Evolutionary conservation across 2,113 vertebrate genomes (phyloP), one percentile per base, ranked within the genome.

Genomic region (Oreochromis niloticus): DNA sequence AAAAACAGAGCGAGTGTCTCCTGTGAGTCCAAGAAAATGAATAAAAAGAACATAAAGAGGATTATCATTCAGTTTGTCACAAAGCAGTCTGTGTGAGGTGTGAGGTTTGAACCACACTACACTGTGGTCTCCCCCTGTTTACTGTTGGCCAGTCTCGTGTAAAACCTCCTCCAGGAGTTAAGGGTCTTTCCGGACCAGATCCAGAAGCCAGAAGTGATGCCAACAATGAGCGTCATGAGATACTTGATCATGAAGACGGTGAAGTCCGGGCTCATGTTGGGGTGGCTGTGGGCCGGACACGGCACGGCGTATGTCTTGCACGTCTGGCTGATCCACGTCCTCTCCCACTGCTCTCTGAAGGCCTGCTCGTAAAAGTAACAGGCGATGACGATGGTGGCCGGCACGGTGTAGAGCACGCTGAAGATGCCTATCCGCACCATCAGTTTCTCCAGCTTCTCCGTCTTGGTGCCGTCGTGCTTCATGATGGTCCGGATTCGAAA

Each of bases 221-320:
- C 98, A 94, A 99, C 98, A 1, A 99, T 99, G 88, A 99, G 97
- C 5, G 97, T 99, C 98, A 99, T 99, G 86, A 99, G 98, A 93
- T 99, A 99, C 87, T 99, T 99, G 93, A 99, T 99, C 98, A 99
- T 99, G 95, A 98, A 99, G 95, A 99, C 98, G 0, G 98, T 99
- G 96, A 99, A 99, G 95, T 99, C 98, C 0, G 98, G 98, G 87
- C 96, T 98, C 97, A 97, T 97, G 92, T 96, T 97, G 0, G 97
- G 97, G 80, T 97, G 97, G 92, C 91, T 89, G 91, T 96, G 95
- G 63, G 78, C 81, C 4, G 98, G 98, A 90, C 98, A 99, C 2
- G 97, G 98, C 89, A 98, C 97, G 6, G 98, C 98, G 16, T 98
- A 99, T 43, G 97, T 97, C 94, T 98, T 99, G 93, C 98, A 99